Evolutionary conservation across 2,113 vertebrate genomes (phyloP).

Genomic region (Calypte anna): DNA sequence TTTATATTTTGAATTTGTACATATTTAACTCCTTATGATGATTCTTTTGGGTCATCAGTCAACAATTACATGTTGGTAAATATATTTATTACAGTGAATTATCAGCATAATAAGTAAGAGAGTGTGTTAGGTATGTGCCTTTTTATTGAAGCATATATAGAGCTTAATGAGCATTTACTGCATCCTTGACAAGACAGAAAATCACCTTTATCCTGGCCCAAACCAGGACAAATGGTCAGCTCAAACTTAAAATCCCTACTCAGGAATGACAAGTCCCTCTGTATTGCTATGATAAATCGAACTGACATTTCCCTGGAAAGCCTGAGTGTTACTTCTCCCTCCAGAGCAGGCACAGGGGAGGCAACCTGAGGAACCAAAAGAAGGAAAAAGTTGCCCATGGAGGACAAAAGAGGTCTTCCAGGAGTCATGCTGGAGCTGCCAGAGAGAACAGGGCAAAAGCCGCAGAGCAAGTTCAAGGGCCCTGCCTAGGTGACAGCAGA

Average conservation of each 20-base stretch:
- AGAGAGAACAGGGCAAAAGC: neutral
- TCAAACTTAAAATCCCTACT: neutral
- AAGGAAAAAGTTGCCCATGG: neutral
- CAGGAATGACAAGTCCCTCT: neutral
- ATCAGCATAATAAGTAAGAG: neutral
- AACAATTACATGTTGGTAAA: neutral
- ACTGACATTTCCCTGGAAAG: neutral
- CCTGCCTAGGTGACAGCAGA: neutral
- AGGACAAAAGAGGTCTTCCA: neutral
- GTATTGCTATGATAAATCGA: neutral
- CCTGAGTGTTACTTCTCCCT: neutral
- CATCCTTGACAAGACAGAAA: neutral
- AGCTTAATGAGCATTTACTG: neutral
- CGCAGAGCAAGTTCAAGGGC: neutral
- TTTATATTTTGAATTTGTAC: neutral
- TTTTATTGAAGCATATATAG: neutral
- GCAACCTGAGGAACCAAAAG: fast-evolving
- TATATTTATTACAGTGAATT: neutral
- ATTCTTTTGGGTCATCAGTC: neutral
- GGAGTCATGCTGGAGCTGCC: neutral
- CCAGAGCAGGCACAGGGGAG: neutral
- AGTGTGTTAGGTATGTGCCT: too few relatives aligned
- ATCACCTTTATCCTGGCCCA: too few relatives aligned
- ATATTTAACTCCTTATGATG: neutral
- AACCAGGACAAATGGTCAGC: neutral